These are phyloP conservation scores for Amblyraja radiata DNA, from an alignment of 2,797 vertebrate species.

Conservation along the genomic window DNA sequence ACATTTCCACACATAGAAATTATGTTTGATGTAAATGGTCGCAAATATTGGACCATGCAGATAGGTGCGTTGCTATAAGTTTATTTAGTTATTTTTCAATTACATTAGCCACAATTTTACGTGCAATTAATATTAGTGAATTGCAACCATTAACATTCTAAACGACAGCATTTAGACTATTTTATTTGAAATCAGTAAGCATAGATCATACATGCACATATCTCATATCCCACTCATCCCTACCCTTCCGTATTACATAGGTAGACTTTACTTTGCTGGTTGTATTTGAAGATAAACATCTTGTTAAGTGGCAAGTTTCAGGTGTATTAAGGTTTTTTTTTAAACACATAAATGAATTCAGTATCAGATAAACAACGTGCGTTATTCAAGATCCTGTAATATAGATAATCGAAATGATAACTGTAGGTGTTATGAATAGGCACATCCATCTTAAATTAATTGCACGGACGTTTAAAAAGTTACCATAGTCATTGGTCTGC, in stretches of 20 bases:
- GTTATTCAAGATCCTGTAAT: conserved; percentile 15
- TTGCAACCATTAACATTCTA: neutral
- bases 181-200: neutral
- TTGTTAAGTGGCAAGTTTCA: neutral
- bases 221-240: neutral
- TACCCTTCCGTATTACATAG: neutral
- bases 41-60: neutral
- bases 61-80: neutral
- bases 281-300: neutral
- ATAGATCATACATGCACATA: neutral
- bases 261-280: neutral
- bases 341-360: conserved; percentile 6
- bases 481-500: neutral
- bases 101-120: neutral
- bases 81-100: neutral
- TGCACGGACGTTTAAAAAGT: conserved; percentile 32
- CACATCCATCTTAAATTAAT: conserved; percentile 32
- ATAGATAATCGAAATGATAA: conserved; percentile 4
- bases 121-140: neutral
- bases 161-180: neutral
- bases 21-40: neutral
- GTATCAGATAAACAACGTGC: neutral
- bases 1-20: neutral
- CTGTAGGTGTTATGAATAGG: conserved; percentile 20
- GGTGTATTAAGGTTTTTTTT: neutral